phyloP scores from a whole-genome alignment of 2,113 vertebrate genomes.

The Platysteira castanea region DNA sequence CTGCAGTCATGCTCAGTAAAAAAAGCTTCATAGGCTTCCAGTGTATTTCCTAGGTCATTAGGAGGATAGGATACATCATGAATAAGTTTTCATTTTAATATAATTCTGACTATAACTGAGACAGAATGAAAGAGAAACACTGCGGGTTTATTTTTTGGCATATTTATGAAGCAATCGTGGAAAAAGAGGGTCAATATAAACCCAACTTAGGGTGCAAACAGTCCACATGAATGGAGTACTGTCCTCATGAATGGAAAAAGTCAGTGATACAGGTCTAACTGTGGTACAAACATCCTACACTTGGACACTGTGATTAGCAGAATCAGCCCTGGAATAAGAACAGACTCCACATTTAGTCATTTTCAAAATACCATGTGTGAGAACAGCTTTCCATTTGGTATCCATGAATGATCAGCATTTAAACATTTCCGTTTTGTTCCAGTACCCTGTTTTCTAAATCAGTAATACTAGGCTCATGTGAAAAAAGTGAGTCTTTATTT shows the following conservation, averaged over 20 bases:
- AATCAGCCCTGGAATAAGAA: constrained; percentile 31
- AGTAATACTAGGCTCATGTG: not conserved
- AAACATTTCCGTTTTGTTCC: not conserved
- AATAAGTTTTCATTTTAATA: not conserved
- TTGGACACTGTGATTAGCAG: constrained; percentile 12
- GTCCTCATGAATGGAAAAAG: not conserved
- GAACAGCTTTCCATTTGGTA: constrained; percentile 23
- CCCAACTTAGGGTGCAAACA: not conserved
- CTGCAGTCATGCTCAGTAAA: not conserved
- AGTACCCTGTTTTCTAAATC: not conserved
- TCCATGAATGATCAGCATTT: not conserved
- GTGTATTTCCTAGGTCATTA: not conserved
- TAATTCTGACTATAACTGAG: not conserved
- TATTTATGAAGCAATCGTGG: not conserved
- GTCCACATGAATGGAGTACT: not conserved
- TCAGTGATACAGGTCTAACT: constrained; percentile 1
- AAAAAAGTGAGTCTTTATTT: constrained; percentile 10
- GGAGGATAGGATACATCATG: not conserved
- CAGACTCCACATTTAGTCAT: not conserved
- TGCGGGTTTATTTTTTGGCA: not conserved
- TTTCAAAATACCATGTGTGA: constrained; percentile 38
- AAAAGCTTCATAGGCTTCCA: not conserved
- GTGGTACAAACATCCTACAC: not conserved
- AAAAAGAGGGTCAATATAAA: constrained; percentile 1
- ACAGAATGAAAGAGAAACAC: not conserved